phyloP scores from a whole-genome alignment of 2,888 invertebrate species.

The Portevinia maculata region DNA sequence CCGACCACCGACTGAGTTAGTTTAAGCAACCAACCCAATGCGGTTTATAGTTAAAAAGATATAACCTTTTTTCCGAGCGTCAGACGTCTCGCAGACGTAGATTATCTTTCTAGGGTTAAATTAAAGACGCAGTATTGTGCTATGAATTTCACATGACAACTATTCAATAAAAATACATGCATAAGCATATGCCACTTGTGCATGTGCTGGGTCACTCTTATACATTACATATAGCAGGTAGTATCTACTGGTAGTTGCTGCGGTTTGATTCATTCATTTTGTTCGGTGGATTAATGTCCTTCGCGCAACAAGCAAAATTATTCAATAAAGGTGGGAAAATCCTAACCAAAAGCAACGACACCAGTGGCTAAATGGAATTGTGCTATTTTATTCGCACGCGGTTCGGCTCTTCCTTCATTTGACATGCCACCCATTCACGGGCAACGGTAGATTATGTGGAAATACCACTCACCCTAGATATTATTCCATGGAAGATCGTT shows the following conservation, averaged over 20 bases:
- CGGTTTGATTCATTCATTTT: slow-evolving; percentile 49
- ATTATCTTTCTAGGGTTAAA: too few species aligned
- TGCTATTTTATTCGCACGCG: slow-evolving; percentile 70
- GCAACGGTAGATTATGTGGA: slow-evolving; percentile 14
- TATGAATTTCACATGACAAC: slow-evolving; percentile 62
- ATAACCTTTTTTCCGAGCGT: too few species aligned
- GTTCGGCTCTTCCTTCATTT: slow-evolving; percentile 33
- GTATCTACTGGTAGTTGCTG: too few species aligned
- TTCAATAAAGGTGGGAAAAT: slow-evolving; percentile 72
- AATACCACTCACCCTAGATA: slow-evolving; percentile 27
- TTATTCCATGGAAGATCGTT: slow-evolving; percentile 24
- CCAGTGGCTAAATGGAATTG: slow-evolving; percentile 72
- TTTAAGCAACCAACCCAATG: too few species aligned
- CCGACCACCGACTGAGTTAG: too few species aligned
- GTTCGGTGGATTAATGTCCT: slow-evolving; percentile 61
- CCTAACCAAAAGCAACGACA: slow-evolving; percentile 60
- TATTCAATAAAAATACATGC: slow-evolving; percentile 66
- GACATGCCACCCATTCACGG: slow-evolving; percentile 35
- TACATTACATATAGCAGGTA: too few species aligned
- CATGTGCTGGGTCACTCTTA: slow-evolving; percentile 33
- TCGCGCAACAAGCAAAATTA: slow-evolving; percentile 40
- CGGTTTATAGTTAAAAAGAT: too few species aligned
- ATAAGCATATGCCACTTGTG: slow-evolving; percentile 54
- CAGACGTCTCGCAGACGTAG: too few species aligned
- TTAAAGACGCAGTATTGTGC: slow-evolving; percentile 32